Base-by-base conservation (phyloP, 2,113 vertebrate genomes). In the Cyprinodon variegatus region DNA sequence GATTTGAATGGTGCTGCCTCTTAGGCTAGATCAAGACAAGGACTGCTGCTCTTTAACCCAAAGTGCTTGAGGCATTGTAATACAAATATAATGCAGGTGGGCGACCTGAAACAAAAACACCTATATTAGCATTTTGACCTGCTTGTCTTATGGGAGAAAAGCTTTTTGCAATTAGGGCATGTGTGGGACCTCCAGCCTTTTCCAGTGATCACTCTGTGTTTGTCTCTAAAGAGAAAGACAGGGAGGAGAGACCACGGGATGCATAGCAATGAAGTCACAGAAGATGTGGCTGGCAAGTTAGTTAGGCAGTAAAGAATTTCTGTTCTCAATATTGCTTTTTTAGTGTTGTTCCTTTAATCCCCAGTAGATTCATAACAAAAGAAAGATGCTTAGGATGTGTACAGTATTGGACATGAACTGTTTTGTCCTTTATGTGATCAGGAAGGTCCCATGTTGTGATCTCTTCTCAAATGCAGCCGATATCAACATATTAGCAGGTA, bases 101-200 rank as follows among this genome's bases (percentile, higher is more conserved):
- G 67, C 62, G 88, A 88, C 88, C 83, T 86, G 83, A 68, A 82
- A 45, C 22, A n/a, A 88, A 89, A 85, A 85, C 61, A 79, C 69
- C 15, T 41, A 41, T 45, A 45, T 76, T 74, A 83, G 67, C 71
- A 82, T 74, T 76, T 79, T 83, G 83, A 82, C 70, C 85, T 14
- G 64, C 70, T 48, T 3, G 14, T 76, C 65, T 78, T 75, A 45
- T 65, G 59, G 85, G 75, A 72, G 53, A 61, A 67, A 75, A 76
- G 48, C 11, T 83, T 88, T 85, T 70, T 86, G 84, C 66, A 85
- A 80, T 79, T 76, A 65, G 74, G 74, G 77, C 85, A 84, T 84
- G 86, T 85, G 82, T 83, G 64, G 72, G 78, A 82, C 77, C 62
- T 39, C 68, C 1, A 68, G 67, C 72, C 11, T 80, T 70, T 81